Base-by-base conservation (phyloP, 1,140 invertebrate species). In the Acromyrmex charruanus region DNA sequence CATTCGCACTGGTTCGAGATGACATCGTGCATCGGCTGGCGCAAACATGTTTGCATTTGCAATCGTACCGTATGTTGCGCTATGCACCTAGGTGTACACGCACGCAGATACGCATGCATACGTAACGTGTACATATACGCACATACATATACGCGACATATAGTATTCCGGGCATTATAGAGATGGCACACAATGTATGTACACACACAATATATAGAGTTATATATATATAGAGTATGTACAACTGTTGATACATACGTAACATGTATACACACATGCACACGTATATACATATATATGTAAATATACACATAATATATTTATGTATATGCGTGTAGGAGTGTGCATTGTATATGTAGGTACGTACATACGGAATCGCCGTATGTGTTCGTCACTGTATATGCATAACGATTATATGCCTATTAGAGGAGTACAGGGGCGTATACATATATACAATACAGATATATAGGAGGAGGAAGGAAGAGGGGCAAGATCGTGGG, bases 371-470 rank as follows among this genome's bases (percentile, higher is more conserved):
- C 16, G 61, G 28, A 35, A 10, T 25, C 21, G 59, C 59, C 63
- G 28, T 59, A 28, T 21, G 65, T 63, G 81, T 16, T 9, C 44
- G 31, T 49, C 44, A 51, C 77, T 65, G 75, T 94, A 95, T 94
- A 93, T 95, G 94, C 93, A 94, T 94, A 94, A 94, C 93, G 94
- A 95, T 95, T 95, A 95, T 95, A 95, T 94, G 94, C 94, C 94
- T 94, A 95, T 95, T 95, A 95, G 93, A 93, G 93, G 88, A 95
- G 93, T 91, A 94, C 91, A 92, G 69, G 53, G 71, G 79, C 21
- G 35, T 90, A 87, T 85, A 90, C 87, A 87, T 92, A 91, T 87
- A 89, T 87, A 85, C 74, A 87, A 90, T 88, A 87, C 63, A 72
- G 31, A 63, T 51, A 39, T 28, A 82, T 85, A 91, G 88, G 71